Base-by-base conservation (phyloP, 1,140 invertebrate species). In the Megathymus violae region DNA sequence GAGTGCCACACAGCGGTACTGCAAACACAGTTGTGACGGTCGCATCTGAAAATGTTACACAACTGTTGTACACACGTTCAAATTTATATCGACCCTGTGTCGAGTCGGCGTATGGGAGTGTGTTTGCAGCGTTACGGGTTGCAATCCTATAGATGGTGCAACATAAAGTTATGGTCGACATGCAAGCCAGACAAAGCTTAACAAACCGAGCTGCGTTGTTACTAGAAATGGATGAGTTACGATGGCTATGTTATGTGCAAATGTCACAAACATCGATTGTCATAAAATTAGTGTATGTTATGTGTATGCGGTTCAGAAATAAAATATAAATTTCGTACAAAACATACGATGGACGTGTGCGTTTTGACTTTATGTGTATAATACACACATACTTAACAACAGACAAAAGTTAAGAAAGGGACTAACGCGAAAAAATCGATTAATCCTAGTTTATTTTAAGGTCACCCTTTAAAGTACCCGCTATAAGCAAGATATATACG, bases 51-150 rank as follows among this genome's bases (percentile, higher is more conserved):
- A 68, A n/a, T 14, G 14, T 54, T 36, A 54, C 43, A 51, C 40
- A 10, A 14, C 10, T 16, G 19, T 34, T 62, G 34, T 50, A 40
- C n/a, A n/a, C n/a, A n/a, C n/a, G n/a, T n/a, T n/a, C n/a, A n/a
- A n/a, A n/a, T n/a, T n/a, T n/a, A n/a, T n/a, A 10, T 10, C 16
- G 14, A 13, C 19, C 38, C 3, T 22, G 2, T 31, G 27, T 7
- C 27, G 4, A 31, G 10, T 27, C 36, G 17, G 38, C n/a, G 6
- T 27, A 27, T 63, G 67, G 67, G 66, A 65, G 58, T 78, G 82
- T 89, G 87, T 86, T 89, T 89, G 87, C 87, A 88, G 82, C 78
- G 69, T 61, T 62, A 22, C 69, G 80, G 87, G 83, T 85, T 82
- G 84, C 83, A 75, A 78, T 84, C 83, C 83, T 64, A 66, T 56